Percentiles rank a stretch among this genome's conserved stretches.
These are phyloP conservation scores for Sandelia bainsii DNA, from an alignment of 2,797 vertebrate genomes.

Conservation along the genomic window DNA sequence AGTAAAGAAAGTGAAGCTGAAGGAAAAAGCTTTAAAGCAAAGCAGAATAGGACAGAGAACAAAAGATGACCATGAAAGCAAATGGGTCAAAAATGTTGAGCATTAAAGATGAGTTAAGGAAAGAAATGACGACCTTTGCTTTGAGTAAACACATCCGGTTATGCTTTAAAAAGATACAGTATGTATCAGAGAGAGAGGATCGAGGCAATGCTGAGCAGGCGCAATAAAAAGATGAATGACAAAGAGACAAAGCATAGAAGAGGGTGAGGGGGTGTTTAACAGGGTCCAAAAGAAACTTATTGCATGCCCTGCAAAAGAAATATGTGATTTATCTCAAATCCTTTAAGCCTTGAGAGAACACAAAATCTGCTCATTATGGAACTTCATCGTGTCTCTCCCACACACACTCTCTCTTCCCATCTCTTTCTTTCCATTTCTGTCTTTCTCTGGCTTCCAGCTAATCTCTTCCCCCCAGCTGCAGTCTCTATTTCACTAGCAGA, in stretches of 20 bases:
- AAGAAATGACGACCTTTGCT: conserved; percentile 51
- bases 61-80: conserved; percentile 38
- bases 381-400: conserved; percentile 41
- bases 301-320: conserved; percentile 47
- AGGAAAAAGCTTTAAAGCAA: conserved; percentile 1
- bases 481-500: conserved; percentile 73
- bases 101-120: conserved; percentile 33
- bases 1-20: background rate
- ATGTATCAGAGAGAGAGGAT: conserved; percentile 19
- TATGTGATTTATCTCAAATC: conserved; percentile 66
- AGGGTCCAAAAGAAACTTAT: conserved; percentile 56
- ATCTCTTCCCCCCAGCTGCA: conserved; percentile 70
- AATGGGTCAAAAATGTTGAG: conserved; percentile 25
- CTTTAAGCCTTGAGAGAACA: conserved; percentile 65
- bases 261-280: conserved; percentile 60
- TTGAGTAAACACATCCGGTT: conserved; percentile 44
- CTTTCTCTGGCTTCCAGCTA: conserved; percentile 67
- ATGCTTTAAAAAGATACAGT: conserved; percentile 39
- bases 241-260: conserved; percentile 45
- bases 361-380: conserved; percentile 73
- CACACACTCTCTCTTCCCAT: conserved; percentile 34
- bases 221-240: conserved; percentile 65
- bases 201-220: conserved; percentile 20
- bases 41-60: conserved; percentile 22
- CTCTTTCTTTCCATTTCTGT: conserved; percentile 51